phyloP scores from a whole-genome alignment of 2,113 vertebrate genomes.

The Hassar affinis region DNA sequence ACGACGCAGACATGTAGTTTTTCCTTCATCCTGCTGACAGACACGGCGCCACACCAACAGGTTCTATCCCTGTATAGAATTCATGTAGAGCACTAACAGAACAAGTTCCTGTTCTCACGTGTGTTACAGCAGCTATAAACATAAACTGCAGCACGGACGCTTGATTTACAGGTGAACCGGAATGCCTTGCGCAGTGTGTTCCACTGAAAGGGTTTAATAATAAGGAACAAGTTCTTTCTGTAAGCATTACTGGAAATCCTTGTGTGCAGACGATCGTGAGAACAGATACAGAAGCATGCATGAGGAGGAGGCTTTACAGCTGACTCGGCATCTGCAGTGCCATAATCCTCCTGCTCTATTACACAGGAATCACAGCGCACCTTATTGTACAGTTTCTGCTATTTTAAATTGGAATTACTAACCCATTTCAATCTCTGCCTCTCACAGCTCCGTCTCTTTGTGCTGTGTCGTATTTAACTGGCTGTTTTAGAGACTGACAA shows the following conservation, averaged over 20 bases:
- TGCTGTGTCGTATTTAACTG: too few relatives aligned
- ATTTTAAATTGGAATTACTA: too few relatives aligned
- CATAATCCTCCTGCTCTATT: neutral
- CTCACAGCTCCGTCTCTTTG: too few relatives aligned
- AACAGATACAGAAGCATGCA: neutral
- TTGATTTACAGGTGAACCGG: neutral
- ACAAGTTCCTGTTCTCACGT: too few relatives aligned
- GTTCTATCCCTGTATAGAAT: too few relatives aligned
- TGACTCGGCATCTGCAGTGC: slow-evolving; percentile 12
- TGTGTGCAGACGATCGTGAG: neutral
- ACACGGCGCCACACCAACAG: too few relatives aligned
- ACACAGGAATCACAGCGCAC: neutral
- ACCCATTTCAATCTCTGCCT: too few relatives aligned
- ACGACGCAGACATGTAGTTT: too few relatives aligned
- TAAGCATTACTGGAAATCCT: neutral
- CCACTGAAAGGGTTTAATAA: neutral
- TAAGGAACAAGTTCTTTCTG: neutral
- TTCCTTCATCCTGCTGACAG: too few relatives aligned
- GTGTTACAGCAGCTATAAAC: neutral
- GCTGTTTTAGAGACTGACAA: neutral
- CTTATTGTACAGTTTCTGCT: neutral
- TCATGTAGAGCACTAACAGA: too few relatives aligned
- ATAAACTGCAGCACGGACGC: too few relatives aligned
- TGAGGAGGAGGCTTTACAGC: neutral
- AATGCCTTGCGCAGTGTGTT: neutral